Conservation (phyloP, 2,113 vertebrate species). For the Camarhynchus parvulus region DNA sequence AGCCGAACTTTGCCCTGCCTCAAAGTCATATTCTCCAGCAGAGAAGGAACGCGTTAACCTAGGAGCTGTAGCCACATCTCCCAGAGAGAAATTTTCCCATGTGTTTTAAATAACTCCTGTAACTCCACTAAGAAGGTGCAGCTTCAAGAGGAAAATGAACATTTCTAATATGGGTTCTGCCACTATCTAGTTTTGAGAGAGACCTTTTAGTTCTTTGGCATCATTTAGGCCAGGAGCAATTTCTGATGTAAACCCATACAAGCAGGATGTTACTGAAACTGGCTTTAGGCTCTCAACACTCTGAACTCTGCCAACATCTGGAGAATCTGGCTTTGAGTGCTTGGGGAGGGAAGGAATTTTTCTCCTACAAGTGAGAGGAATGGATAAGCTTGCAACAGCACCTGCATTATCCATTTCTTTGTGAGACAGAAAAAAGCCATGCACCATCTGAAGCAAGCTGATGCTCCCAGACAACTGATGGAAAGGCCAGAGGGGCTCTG, state of each 20-base stretch:
- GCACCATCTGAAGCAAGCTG: background rate
- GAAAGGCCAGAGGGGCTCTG: background rate
- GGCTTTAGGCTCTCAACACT: background rate
- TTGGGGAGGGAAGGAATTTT: constrained; percentile 46
- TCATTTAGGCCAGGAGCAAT: background rate
- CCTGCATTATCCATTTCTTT: constrained; percentile 39
- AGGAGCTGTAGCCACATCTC: background rate
- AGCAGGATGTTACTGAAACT: constrained; percentile 5
- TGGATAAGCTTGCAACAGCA: constrained; percentile 31
- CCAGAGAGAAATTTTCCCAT: background rate
- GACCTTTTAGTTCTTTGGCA: background rate
- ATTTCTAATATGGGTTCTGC: background rate
- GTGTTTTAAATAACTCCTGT: background rate
- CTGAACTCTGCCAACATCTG: constrained; percentile 50
- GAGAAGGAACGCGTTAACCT: background rate
- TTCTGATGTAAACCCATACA: constrained; percentile 5
- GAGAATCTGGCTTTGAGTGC: constrained; percentile 34
- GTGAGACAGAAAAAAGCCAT: constrained; percentile 13
- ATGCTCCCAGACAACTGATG: background rate
- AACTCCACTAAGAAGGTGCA: background rate
- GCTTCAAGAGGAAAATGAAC: background rate
- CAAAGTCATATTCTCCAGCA: background rate
- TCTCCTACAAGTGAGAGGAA: constrained; percentile 15
- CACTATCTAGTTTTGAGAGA: background rate
- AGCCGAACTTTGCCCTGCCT: background rate